Evolutionary conservation across 1,140 invertebrate species (phyloP).

Genomic region (Zeugodacus cucurbitae): DNA sequence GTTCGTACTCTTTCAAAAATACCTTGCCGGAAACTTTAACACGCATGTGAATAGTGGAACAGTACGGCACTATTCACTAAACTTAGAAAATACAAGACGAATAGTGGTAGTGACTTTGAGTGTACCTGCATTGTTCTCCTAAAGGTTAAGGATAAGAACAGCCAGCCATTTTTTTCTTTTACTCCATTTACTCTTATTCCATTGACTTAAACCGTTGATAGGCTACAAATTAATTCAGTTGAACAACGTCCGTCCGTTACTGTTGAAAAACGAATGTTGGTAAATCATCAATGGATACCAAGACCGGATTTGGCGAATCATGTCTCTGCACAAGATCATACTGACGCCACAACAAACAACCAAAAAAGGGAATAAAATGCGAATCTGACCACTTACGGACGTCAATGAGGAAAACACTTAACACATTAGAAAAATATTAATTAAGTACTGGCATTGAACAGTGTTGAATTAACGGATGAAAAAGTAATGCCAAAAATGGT

Average conservation of each 20-base stretch:
- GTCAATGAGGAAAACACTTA: not conserved
- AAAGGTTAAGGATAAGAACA: not conserved
- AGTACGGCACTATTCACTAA: too few relatives aligned
- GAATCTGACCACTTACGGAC: constrained; percentile 4
- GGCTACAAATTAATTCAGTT: constrained; percentile 21
- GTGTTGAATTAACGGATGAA: not conserved
- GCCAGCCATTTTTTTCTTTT: not conserved
- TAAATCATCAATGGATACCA: not conserved
- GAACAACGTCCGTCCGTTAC: not conserved
- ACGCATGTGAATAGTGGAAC: too few relatives aligned
- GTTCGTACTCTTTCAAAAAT: too few relatives aligned
- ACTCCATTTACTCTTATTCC: not conserved
- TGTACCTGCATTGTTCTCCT: too few relatives aligned
- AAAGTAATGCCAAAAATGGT: not conserved
- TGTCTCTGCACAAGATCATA: not conserved
- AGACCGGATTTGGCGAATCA: constrained; percentile 21
- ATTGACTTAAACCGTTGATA: not conserved
- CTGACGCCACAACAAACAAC: constrained; percentile 31
- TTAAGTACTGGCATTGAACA: not conserved
- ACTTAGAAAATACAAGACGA: too few relatives aligned
- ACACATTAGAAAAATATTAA: constrained; percentile 14
- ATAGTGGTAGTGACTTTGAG: too few relatives aligned
- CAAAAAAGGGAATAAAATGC: not conserved
- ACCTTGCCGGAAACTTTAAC: too few relatives aligned
- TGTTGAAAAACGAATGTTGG: not conserved